A percentile compares a stretch with the other conserved stretches of the same genome.
phyloP scores from a whole-genome alignment of 2,888 invertebrate species.

The Epiblema foenella region DNA sequence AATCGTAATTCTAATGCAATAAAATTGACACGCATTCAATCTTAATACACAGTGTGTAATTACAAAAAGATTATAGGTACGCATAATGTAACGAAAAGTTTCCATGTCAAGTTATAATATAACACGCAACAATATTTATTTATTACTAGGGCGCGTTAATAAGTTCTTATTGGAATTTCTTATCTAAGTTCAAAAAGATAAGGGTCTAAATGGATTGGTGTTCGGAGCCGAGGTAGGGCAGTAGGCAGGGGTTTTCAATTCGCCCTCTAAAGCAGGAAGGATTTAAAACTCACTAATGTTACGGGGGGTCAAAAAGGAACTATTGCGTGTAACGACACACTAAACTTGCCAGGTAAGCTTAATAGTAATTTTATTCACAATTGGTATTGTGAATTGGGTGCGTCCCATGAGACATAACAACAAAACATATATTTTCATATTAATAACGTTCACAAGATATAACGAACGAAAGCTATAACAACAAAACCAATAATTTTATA shows the following conservation, averaged over 20 bases:
- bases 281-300: slow-evolving; percentile 33
- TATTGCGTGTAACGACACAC: slow-evolving; percentile 33
- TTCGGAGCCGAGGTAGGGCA: slow-evolving; percentile 28
- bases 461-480: too few species aligned
- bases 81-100: not conserved
- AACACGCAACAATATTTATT: slow-evolving; percentile 29
- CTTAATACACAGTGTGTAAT: not conserved
- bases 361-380: slow-evolving; percentile 39
- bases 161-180: slow-evolving; percentile 50
- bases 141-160: slow-evolving; percentile 42
- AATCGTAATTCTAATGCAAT: too few species aligned
- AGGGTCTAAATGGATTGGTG: slow-evolving; percentile 51
- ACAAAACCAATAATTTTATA: too few species aligned
- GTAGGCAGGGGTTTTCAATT: slow-evolving; percentile 43
- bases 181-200: slow-evolving; percentile 46
- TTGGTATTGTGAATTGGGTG: too few species aligned
- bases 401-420: too few species aligned
- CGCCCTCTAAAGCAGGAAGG: slow-evolving; percentile 35
- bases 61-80: too few species aligned
- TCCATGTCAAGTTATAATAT: slow-evolving; percentile 28
- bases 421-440: too few species aligned
- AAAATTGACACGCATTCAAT: too few species aligned
- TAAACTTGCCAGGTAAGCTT: slow-evolving; percentile 19
- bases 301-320: slow-evolving; percentile 26
- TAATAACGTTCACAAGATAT: too few species aligned